Evolutionary conservation across 2,113 vertebrate species (phyloP), one percentile per base, ranked within the genome.

Genomic region (Verasper variegatus): DNA sequence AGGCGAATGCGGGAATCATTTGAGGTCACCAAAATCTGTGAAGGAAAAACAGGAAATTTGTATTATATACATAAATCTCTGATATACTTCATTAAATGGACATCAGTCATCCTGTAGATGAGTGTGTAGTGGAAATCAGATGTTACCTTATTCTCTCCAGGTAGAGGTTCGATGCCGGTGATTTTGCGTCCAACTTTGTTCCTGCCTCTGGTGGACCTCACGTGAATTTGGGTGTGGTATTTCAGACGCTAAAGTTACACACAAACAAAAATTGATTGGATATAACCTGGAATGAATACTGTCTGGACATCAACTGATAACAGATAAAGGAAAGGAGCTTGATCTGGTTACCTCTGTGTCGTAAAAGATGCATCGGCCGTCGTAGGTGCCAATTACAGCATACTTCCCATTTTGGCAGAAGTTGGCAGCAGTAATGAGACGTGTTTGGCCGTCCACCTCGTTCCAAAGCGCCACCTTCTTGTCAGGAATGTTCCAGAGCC

Each of bases 401-500:
- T 98, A 99, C 91, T 99, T 99, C 76, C 98, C 98, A 35, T 99
- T 99, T 89, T 99, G 98, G 90, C 98, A 99, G 94, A 99, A 99
- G 91, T 99, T 99, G 27, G 98, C 98, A 26, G 98, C 98, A n/a
- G 98, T 99, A 82, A 99, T 99, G 86, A 99, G 93, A 63, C 98
- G 97, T 1, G 98, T 99, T 86, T 98, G 97, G 20, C 98, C 98
- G 21, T 99, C 98, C 71, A 99, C 97, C 93, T 99, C 98, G 62
- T 99, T 99, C 98, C 98, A 99, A 72, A 99, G 92, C 1, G 98
- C 98, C 80, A 99, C 97, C 82, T 99, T 99, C 92, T 99, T 99
- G 91, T 99, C 98, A 67, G 98, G 97, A 95, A 99, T 99, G 92
- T 99, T 99, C 98, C 98, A 99, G 61, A 99, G 96, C 17, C 98